phyloP scores from a whole-genome alignment of 2,113 vertebrate genomes.

The Clarias batrachus region DNA sequence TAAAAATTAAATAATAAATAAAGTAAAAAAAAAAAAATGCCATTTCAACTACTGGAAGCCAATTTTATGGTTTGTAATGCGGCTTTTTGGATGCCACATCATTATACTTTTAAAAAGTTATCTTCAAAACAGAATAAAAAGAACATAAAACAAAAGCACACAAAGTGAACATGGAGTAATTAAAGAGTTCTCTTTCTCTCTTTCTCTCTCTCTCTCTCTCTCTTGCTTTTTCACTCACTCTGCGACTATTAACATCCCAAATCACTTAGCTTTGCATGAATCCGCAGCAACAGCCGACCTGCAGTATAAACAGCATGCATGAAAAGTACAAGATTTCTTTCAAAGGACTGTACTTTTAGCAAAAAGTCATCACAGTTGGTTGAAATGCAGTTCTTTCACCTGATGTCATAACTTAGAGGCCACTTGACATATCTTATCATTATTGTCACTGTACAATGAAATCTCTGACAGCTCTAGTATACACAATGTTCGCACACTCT shows the following conservation, averaged over 20 bases:
- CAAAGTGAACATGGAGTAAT: conserved; percentile 38
- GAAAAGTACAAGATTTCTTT: neutral
- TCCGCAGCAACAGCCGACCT: neutral
- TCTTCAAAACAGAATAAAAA: conserved; percentile 40
- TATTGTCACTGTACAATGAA: neutral
- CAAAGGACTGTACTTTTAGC: neutral
- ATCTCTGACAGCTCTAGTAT: neutral
- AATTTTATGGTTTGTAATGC: neutral
- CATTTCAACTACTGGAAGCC: neutral
- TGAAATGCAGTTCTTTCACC: neutral
- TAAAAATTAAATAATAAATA: too few relatives aligned
- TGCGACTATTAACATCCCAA: neutral
- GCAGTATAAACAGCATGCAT: neutral
- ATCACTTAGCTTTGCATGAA: conserved; percentile 14
- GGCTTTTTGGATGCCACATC: neutral
- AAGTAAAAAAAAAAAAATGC: too few relatives aligned
- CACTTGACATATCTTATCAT: neutral
- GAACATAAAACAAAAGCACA: neutral
- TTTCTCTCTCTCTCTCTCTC: conserved; percentile 20
- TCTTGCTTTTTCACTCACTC: neutral
- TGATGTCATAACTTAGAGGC: neutral
- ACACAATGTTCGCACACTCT: neutral
- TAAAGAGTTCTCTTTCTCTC: conserved; percentile 20
- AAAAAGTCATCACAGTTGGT: neutral
- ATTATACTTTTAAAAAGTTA: neutral